A percentile compares a stretch with the other conserved stretches of the same genome.
These are phyloP conservation scores for Melanocharis versteri DNA, from an alignment of 2,113 vertebrate species.

Conservation along the genomic window DNA sequence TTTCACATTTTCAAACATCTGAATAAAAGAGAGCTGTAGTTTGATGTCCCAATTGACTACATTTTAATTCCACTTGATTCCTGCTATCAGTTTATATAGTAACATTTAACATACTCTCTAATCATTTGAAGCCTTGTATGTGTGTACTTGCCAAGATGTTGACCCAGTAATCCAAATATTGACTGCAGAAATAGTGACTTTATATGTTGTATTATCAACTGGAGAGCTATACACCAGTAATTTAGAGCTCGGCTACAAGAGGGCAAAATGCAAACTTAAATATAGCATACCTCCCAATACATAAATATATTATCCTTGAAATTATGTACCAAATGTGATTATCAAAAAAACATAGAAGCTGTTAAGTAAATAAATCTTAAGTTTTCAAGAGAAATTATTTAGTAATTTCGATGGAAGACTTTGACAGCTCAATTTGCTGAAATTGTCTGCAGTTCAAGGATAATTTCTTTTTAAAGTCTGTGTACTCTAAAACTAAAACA, in stretches of 20 bases:
- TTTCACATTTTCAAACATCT: neutral
- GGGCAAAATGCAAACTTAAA: neutral
- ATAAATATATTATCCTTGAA: neutral
- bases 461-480: neutral
- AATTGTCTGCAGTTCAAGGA: neutral
- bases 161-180: neutral
- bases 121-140: neutral
- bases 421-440: neutral
- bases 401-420: neutral
- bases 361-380: neutral
- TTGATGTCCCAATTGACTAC: neutral
- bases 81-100: neutral
- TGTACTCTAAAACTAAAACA: neutral
- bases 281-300: neutral
- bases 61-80: constrained; percentile 5
- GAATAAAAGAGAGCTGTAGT: neutral
- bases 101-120: neutral
- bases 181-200: neutral
- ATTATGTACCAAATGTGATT: neutral
- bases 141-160: neutral
- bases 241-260: neutral
- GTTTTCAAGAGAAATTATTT: neutral
- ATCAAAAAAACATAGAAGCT: neutral
- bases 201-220: neutral
- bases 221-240: neutral